Base-by-base conservation (phyloP, 2,113 vertebrate genomes). In the Apteryx mantelli region DNA sequence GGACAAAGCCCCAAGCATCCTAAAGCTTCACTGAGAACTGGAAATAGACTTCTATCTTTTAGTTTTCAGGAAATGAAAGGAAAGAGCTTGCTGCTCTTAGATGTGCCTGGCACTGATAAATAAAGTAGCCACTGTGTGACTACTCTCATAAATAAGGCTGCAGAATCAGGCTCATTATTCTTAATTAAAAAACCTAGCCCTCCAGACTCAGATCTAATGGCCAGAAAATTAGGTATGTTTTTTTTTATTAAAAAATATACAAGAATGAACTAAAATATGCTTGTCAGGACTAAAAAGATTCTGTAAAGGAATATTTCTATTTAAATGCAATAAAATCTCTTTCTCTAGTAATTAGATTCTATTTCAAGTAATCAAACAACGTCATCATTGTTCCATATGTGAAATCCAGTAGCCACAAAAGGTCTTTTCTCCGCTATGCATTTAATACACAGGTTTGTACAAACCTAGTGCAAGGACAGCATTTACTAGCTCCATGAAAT, bases 51-150 rank as follows among this genome's bases (percentile, higher is more conserved):
- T 78, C 64, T 75, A n/a, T 56, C 32, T 70, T 78, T 68, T 20
- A 42, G 32, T 74, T 71, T 91, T 91, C 50, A 87, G 61, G 34
- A 97, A 88, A 89, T 79, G 46, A 70, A 95, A 95, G 44, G 18
- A 73, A 87, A 79, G 46, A 85, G 16, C 19, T 70, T 94, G 80
- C 42, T 48, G 53, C 90, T 58, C 70, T 85, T 61, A 78, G 78
- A 77, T 91, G 80, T 69, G 44, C 63, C 63, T 88, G 44, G 21
- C 66, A 80, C 46, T 91, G 84, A 82, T 68, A 89, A 93, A 95
- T 0, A 79, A 12, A 95, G 28, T 28, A 96, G 58, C 84, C 79
- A 91, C 46, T 78, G 53, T 80, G 42, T 46, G 44, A 73, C 58
- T 88, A 64, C 14, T 77, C 82, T 82, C 22, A 22, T 50, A 92